These are phyloP conservation scores for Nasua narica DNA, from an alignment of 2,797 vertebrate genomes.

Conservation along the genomic window DNA sequence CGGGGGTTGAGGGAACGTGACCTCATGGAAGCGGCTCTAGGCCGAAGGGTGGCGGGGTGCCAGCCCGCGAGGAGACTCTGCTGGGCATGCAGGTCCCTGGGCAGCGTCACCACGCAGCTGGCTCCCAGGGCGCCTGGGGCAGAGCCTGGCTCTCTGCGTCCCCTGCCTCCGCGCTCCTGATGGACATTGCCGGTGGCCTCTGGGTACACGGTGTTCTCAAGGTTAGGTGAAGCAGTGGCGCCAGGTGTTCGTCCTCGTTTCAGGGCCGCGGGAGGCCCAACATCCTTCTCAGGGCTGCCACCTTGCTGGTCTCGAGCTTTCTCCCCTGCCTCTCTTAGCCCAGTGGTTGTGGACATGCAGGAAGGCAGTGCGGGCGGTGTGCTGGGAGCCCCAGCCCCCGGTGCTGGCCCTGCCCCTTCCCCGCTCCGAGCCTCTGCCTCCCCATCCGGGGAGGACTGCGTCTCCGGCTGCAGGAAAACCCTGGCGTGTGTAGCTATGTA, in stretches of 20 bases:
- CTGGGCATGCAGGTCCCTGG: neutral
- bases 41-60: accelerated
- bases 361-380: accelerated
- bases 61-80: neutral
- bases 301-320: neutral
- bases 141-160: neutral
- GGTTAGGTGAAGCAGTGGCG: neutral
- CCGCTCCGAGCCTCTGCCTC: neutral
- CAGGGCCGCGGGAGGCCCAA: neutral
- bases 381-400: neutral
- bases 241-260: neutral
- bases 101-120: accelerated
- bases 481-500: neutral
- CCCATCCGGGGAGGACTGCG: no score
- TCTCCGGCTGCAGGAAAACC: neutral
- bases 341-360: neutral
- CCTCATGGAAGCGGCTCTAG: neutral
- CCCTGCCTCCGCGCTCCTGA: accelerated
- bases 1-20: neutral
- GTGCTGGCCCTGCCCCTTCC: neutral
- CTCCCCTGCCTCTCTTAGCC: neutral
- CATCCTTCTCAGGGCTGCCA: neutral
- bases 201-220: neutral
- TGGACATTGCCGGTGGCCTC: neutral
- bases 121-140: neutral